Conservation (phyloP, 2,888 invertebrate species). For the Yponomeuta sedellus region DNA sequence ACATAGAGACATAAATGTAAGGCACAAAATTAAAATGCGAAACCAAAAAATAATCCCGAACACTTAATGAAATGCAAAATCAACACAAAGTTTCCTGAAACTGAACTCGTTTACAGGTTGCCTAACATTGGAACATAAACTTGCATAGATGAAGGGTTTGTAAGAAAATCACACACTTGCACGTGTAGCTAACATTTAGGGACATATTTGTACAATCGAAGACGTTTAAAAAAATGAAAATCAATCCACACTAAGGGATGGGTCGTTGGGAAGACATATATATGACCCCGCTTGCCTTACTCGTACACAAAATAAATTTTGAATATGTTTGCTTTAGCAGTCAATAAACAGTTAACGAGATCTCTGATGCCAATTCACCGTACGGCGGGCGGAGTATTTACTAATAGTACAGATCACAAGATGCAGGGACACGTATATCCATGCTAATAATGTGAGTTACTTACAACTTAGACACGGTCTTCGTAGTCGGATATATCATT, state of each 20-base stretch:
- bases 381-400: neutral
- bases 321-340: neutral
- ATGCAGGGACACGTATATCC: slow-evolving; percentile 2
- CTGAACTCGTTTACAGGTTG: neutral
- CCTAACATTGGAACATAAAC: neutral
- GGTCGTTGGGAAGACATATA: neutral
- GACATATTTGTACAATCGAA: neutral
- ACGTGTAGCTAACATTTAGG: slow-evolving; percentile 1
- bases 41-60: neutral
- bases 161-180: neutral
- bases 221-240: neutral
- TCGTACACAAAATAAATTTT: neutral
- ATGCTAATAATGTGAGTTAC: neutral
- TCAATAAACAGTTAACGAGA: neutral
- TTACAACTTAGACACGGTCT: neutral
- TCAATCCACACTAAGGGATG: neutral
- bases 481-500: neutral
- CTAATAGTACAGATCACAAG: neutral
- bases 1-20: neutral
- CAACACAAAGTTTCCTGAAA: neutral
- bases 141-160: neutral
- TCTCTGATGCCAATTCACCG: slow-evolving; percentile 2
- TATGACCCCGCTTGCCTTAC: neutral
- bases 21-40: neutral
- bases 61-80: neutral